Evolutionary conservation across 2,888 invertebrate species (phyloP), one percentile per base, ranked within the genome.

Genomic region (Drosophila mettleri): DNA sequence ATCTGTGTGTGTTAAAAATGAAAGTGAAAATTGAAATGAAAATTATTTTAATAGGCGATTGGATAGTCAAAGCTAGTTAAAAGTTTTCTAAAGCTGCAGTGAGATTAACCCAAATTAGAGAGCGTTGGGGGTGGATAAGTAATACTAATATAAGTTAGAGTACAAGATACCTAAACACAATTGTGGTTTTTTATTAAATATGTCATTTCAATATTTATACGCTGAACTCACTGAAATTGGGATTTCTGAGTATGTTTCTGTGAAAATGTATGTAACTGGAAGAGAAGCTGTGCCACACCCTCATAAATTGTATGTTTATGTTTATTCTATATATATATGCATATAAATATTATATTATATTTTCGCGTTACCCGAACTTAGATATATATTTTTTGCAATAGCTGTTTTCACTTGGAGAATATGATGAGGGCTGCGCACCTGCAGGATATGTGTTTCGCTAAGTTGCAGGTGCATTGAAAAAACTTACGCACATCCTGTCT

Each of bases 401-500:
- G 20, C 2, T 22, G 22, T 14, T 22, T 41, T 6, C n/a, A 24
- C 14, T 43, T 43, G 16, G 4, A 1, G n/a, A 3, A 29, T 20
- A 5, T 20, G 5, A 6, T 4, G 5, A 33, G 20, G 20, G 20
- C 20, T 33, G 48, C n/a, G 18, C 33, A 49, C 34, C 49, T 75
- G 60, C 84, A 86, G 81, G 83, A 88, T 88, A 77, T 86, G 62
- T 65, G 71, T 78, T 61, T 80, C 49, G 74, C 54, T 63, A 66
- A 60, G 49, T 71, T 74, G 80, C 88, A 86, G 74, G 68, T 88
- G 88, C 77, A 79, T 58, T 58, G 18, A 33, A 69, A 69, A 80
- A 84, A 69, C 70, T 70, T 73, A 57, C 63, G 54, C 41, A 69
- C 76, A 88, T 86, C 80, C 83, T 86, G 88, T 51, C 53, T 20